These are phyloP conservation scores for Loripinus fragilis DNA, from an alignment of 2,888 invertebrate genomes.

Conservation along the genomic window DNA sequence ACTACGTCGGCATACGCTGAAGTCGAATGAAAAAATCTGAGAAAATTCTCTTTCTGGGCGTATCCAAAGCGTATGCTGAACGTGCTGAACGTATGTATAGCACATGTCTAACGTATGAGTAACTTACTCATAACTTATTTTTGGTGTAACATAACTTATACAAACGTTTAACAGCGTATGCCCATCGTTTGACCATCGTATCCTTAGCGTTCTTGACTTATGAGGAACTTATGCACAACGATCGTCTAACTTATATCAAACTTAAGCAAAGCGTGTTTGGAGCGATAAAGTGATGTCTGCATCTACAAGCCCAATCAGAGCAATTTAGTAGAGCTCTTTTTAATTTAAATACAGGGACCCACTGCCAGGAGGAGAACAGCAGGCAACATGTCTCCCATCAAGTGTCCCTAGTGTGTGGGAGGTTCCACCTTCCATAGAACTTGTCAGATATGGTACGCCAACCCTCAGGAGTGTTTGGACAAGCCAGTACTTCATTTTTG, in stretches of 20 bases:
- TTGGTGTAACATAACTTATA: not conserved
- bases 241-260: not conserved
- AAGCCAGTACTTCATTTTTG: too few species aligned
- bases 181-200: not conserved
- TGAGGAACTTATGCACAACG: too few species aligned
- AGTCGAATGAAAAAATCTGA: not conserved
- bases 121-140: not conserved
- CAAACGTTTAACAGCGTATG: not conserved
- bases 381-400: conserved; percentile 6
- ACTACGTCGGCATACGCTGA: not conserved
- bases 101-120: conserved; percentile 5
- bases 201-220: conserved; percentile 5
- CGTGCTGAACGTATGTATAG: not conserved
- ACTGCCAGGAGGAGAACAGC: not conserved
- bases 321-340: too few species aligned
- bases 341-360: too few species aligned
- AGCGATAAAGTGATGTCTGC: not conserved
- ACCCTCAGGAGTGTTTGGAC: too few species aligned
- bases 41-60: not conserved
- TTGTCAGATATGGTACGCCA: too few species aligned
- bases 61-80: too few species aligned
- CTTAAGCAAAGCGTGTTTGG: not conserved
- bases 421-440: not conserved
- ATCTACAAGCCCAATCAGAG: not conserved
- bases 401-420: not conserved